Conservation (phyloP, 2,888 invertebrate genomes). For the Eristalis pertinax region DNA sequence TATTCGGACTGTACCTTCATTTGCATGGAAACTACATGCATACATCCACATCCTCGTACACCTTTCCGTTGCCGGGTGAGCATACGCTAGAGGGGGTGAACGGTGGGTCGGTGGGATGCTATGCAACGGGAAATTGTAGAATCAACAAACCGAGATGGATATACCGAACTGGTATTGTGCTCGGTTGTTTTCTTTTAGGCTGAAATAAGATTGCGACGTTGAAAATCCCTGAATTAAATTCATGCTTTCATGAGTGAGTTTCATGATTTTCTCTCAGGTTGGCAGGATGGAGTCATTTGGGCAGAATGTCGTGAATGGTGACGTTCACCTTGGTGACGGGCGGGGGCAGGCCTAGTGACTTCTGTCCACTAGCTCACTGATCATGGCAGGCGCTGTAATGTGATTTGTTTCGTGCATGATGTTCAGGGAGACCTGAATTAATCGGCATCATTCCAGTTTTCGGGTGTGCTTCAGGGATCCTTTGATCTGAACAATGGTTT, state of each 20-base stretch:
- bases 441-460: too few species aligned
- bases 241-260: neutral
- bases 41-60: neutral
- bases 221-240: neutral
- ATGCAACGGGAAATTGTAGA: neutral
- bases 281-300: neutral
- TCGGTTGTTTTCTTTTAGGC: neutral
- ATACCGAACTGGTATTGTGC: neutral
- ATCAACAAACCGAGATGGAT: neutral
- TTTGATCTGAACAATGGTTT: too few species aligned
- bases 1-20: conserved; percentile 23
- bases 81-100: neutral
- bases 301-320: neutral
- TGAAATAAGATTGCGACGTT: neutral
- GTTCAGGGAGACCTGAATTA: too few species aligned
- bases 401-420: too few species aligned
- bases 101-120: neutral
- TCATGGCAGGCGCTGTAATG: too few species aligned
- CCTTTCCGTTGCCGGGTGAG: conserved; percentile 28
- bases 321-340: neutral
- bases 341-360: too few species aligned
- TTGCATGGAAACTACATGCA: conserved; percentile 47
- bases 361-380: too few species aligned
- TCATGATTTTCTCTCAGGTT: neutral
- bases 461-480: too few species aligned